These are phyloP conservation scores for Limnephilus rhombicus DNA, from an alignment of 2,888 invertebrate species.

Conservation along the genomic window DNA sequence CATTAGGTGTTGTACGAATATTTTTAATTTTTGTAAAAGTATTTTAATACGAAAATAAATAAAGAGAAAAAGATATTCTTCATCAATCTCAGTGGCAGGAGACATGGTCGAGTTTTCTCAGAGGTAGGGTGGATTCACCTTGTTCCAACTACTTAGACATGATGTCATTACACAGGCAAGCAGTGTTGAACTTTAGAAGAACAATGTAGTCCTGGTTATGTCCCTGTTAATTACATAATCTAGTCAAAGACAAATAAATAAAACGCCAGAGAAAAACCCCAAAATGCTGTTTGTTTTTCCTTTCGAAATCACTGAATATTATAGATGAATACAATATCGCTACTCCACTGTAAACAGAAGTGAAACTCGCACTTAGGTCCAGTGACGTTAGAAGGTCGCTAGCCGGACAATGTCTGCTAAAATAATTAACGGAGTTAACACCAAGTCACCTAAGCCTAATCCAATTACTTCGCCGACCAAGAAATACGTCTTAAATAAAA, in stretches of 20 bases:
- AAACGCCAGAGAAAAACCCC: not conserved
- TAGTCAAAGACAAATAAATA: too few species aligned
- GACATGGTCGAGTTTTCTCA: too few species aligned
- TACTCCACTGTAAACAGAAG: not conserved
- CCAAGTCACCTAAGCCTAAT: not conserved
- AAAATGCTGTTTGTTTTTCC: not conserved
- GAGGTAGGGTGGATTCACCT: too few species aligned
- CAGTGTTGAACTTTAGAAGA: not conserved
- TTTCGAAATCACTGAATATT: not conserved
- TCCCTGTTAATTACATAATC: not conserved
- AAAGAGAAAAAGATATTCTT: too few species aligned
- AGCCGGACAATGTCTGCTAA: not conserved
- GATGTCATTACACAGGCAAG: too few species aligned
- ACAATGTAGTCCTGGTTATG: not conserved
- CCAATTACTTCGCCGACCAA: slow-evolving; percentile 10
- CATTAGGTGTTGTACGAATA: too few species aligned
- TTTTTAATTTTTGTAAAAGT: too few species aligned
- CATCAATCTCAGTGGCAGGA: too few species aligned
- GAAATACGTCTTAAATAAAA: not conserved
- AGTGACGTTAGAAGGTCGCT: not conserved
- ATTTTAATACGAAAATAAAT: too few species aligned
- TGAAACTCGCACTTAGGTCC: not conserved
- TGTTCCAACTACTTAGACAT: too few species aligned
- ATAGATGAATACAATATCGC: not conserved
- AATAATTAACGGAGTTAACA: slow-evolving; percentile 38